A percentile compares a stretch with the other conserved stretches of the same genome.
Conservation (phyloP, 2,888 invertebrate genomes). For the Myathropa florea region DNA sequence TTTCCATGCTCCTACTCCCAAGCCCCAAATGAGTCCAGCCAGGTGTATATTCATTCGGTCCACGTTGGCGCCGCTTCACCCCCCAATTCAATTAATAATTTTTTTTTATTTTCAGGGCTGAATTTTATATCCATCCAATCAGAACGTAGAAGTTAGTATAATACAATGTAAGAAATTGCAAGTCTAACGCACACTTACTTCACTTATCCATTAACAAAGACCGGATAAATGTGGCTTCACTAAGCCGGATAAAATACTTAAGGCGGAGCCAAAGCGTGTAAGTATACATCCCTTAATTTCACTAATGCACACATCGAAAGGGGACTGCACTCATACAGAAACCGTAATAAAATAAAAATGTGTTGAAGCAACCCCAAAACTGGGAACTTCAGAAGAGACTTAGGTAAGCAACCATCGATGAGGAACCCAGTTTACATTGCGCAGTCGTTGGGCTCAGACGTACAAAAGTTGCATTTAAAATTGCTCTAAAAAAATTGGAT, state of each 20-base stretch:
- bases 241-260: conserved; percentile 36
- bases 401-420: conserved; percentile 38
- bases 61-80: conserved; percentile 5
- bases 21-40: conserved; percentile 35
- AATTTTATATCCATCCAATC: conserved; percentile 60
- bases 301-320: conserved; percentile 7
- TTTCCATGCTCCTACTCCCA: conserved; percentile 34
- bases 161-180: conserved; percentile 45
- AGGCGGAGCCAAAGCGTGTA: conserved; percentile 53
- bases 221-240: conserved; percentile 47
- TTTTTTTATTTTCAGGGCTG: conserved; percentile 11
- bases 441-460: conserved; percentile 72
- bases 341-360: background rate
- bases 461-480: background rate
- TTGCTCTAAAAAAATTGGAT: background rate
- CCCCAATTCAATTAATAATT: conserved; percentile 43
- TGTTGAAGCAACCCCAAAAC: conserved; percentile 42
- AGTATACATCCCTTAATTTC: conserved; percentile 7
- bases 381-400: conserved; percentile 53
- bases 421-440: conserved; percentile 72
- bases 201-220: conserved; percentile 24
- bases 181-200: conserved; percentile 12
- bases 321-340: background rate
- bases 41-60: conserved; percentile 45
- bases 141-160: conserved; percentile 42